These are phyloP conservation scores for Morpho achilles DNA, from an alignment of 2,888 invertebrate genomes.

Conservation along the genomic window DNA sequence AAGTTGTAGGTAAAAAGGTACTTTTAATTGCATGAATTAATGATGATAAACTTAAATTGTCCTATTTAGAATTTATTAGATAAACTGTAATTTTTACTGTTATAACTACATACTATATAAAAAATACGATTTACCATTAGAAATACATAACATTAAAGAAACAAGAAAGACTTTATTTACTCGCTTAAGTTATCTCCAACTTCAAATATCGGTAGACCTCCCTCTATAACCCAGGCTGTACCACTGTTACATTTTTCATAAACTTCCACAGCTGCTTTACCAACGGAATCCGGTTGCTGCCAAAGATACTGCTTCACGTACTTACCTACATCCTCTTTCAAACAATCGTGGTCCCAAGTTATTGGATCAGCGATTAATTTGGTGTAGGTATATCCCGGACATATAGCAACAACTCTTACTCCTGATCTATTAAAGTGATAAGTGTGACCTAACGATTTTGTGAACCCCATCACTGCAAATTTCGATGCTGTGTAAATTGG, in stretches of 20 bases:
- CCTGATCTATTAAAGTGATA: slow-evolving; percentile 67
- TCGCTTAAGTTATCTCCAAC: slow-evolving; percentile 11
- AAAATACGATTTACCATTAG: too few relatives aligned
- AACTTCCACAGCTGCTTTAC: slow-evolving; percentile 44
- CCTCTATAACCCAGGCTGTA: slow-evolving; percentile 74
- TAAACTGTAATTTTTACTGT: too few relatives aligned
- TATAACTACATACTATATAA: too few relatives aligned
- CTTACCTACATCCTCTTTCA: slow-evolving; percentile 29
- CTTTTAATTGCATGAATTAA: too few relatives aligned
- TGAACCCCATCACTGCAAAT: slow-evolving; percentile 67
- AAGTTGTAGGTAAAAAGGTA: too few relatives aligned
- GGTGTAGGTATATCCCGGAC: slow-evolving; percentile 73
- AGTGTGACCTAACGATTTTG: slow-evolving; percentile 64
- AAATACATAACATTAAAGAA: too few relatives aligned
- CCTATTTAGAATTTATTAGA: too few relatives aligned
- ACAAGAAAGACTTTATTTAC: neutral
- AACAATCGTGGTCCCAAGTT: slow-evolving; percentile 26
- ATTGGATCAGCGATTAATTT: slow-evolving; percentile 31
- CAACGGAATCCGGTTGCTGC: slow-evolving; percentile 47
- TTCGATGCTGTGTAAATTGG: slow-evolving; percentile 81
- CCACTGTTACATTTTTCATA: slow-evolving; percentile 63
- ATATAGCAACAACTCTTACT: slow-evolving; percentile 71
- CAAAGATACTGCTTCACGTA: slow-evolving; percentile 34
- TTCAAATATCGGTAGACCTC: slow-evolving; percentile 40
- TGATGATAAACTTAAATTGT: too few relatives aligned